Evolutionary conservation across 2,888 invertebrate species (phyloP).

Genomic region (Hemicrepidius hirtus): DNA sequence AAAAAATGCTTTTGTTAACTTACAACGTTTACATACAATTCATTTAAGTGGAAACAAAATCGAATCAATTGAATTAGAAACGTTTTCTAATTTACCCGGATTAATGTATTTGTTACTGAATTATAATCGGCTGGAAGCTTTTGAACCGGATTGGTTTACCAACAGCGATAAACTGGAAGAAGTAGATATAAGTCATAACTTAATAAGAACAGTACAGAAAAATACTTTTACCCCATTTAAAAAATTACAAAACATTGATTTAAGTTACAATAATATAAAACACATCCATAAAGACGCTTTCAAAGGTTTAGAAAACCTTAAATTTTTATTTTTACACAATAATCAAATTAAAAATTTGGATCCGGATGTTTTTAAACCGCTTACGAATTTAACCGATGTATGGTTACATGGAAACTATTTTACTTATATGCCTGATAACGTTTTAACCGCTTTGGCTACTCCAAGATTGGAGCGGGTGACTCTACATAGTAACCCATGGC

Average conservation of each 20-base stretch:
- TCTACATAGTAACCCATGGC: constrained; percentile 1
- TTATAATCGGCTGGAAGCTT: constrained; percentile 7
- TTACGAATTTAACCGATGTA: neutral
- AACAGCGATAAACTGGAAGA: constrained; percentile 4
- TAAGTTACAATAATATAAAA: neutral
- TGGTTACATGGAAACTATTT: constrained; percentile 8
- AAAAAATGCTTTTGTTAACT: constrained; percentile 12
- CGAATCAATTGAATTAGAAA: neutral
- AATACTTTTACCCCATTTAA: constrained; percentile 14
- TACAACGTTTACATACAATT: neutral
- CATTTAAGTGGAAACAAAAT: constrained; percentile 19
- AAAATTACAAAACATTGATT: constrained; percentile 3
- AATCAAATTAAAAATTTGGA: neutral
- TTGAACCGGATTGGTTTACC: constrained; percentile 29
- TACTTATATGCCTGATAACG: constrained; percentile 5
- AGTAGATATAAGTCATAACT: constrained; percentile 5
- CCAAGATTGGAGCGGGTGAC: neutral
- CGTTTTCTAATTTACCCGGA: constrained; percentile 12
- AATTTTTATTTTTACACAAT: neutral
- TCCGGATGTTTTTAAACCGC: neutral
- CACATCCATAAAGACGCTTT: constrained; percentile 2
- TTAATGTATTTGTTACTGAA: neutral
- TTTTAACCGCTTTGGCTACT: neutral
- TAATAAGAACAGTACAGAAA: neutral
- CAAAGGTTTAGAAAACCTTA: neutral